Evolutionary conservation across 2,797 vertebrate genomes (phyloP), one percentile per base, ranked within the genome.

Genomic region (Spatula versicolor): DNA sequence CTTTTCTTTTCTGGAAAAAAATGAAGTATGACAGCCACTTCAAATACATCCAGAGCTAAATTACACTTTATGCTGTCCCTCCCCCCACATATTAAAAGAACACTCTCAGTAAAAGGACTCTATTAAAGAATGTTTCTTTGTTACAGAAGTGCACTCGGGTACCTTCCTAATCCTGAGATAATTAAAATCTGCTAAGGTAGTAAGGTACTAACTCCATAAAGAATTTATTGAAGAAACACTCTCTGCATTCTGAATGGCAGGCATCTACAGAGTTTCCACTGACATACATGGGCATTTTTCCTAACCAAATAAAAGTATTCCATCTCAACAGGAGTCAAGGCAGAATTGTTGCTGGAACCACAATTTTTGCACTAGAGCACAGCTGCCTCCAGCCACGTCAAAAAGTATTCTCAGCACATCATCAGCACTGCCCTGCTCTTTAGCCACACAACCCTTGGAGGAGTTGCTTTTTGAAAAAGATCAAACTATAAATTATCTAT

Each of bases 371-470:
- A 81, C 76, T 73, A 52, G 22, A 84, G 75, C 60, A 80, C 78
- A 92, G 85, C 83, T 91, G 79, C 39, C 85, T 74, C 50, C 88
- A 93, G 84, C 77, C 63, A 76, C 0, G 69, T 90, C 92, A 92
- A 87, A 94, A 95, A 92, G 48, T 75, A 92, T 93, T 74, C 58
- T 88, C 72, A 56, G 58, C 92, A 95, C 67, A 94, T 82, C 64
- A 85, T 83, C 69, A 95, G 30, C 1, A 4, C 37, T 88, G 73
- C 63, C 54, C 60, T 79, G 23, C 43, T 79, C 37, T 79, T 92
- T 54, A 93, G 90, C 71, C 78, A 80, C 72, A 88, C 1, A 1
- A 8, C 79, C 45, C 48, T 64, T 75, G 76, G 50, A 95, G 62
- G 41, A 83, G 93, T 25, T 55, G 45, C 45, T 52, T 91, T 89